Evolutionary conservation across 2,888 invertebrate genomes (phyloP).

Genomic region (Hydrotaea cyrtoneurina): DNA sequence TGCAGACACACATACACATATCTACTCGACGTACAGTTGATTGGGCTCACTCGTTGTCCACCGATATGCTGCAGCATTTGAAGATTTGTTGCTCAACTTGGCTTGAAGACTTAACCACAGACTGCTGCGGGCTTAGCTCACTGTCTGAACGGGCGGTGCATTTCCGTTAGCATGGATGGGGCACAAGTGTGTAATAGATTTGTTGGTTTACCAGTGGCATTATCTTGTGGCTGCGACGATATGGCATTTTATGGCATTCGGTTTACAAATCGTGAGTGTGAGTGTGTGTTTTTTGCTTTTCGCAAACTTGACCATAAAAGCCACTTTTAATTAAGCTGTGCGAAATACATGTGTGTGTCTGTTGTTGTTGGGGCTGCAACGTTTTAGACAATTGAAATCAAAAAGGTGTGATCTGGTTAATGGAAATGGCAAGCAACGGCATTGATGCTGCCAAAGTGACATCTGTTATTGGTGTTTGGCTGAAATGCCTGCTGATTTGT

Average conservation of each 20-base stretch:
- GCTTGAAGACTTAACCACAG: not conserved
- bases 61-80: not conserved
- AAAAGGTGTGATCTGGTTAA: constrained; percentile 66
- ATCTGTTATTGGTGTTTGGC: not conserved
- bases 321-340: constrained; percentile 64
- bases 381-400: constrained; percentile 18
- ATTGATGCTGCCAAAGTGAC: constrained; percentile 6
- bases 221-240: not conserved
- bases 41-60: not conserved
- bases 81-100: constrained; percentile 12
- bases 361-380: constrained; percentile 27
- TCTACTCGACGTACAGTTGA: not conserved
- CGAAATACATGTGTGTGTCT: constrained; percentile 43
- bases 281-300: not conserved
- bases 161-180: constrained; percentile 27
- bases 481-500: not conserved
- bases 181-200: not conserved
- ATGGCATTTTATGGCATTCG: not conserved
- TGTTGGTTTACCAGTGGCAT: not conserved
- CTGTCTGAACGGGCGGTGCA: not conserved
- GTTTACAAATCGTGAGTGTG: not conserved
- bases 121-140: not conserved
- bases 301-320: constrained; percentile 64
- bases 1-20: not conserved
- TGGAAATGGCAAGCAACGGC: constrained; percentile 55